These are phyloP conservation scores for Magallana nippona DNA, from an alignment of 2,888 invertebrate species.

Conservation along the genomic window DNA sequence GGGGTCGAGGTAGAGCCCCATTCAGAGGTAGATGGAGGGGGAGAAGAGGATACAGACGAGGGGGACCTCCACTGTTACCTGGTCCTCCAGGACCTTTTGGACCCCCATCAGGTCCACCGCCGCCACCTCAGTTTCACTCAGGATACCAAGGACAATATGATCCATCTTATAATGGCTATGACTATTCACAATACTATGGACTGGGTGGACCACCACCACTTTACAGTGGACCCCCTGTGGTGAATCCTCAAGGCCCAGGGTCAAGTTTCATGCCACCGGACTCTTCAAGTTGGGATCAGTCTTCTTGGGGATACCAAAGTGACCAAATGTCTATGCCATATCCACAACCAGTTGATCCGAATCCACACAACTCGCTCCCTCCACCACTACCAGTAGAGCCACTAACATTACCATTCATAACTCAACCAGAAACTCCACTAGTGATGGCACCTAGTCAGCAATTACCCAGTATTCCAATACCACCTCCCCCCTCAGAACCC, in stretches of 20 bases:
- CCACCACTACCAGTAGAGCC: slow-evolving; percentile 6
- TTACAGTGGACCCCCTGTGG: not conserved
- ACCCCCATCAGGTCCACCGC: not conserved
- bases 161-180: not conserved
- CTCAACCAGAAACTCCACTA: slow-evolving; percentile 30
- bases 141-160: slow-evolving; percentile 23
- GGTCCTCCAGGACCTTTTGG: slow-evolving; percentile 1
- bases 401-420: not conserved
- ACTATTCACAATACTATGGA: slow-evolving; percentile 21
- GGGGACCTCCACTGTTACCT: slow-evolving; percentile 8
- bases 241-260: not conserved
- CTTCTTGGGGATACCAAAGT: slow-evolving; percentile 4
- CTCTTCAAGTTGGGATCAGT: slow-evolving; percentile 1
- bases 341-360: not conserved
- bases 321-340: not conserved
- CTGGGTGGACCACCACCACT: slow-evolving; percentile 24
- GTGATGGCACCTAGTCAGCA: not conserved
- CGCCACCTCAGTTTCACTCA: slow-evolving; percentile 1
- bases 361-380: not conserved
- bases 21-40: slow-evolving; percentile 9
- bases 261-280: not conserved
- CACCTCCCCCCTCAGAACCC: slow-evolving; percentile 44
- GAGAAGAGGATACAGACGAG: slow-evolving; percentile 13
- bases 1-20: not conserved
- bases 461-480: slow-evolving; percentile 33